Base-by-base conservation (phyloP, 2,113 vertebrate species). In the Oncorhynchus masou region DNA sequence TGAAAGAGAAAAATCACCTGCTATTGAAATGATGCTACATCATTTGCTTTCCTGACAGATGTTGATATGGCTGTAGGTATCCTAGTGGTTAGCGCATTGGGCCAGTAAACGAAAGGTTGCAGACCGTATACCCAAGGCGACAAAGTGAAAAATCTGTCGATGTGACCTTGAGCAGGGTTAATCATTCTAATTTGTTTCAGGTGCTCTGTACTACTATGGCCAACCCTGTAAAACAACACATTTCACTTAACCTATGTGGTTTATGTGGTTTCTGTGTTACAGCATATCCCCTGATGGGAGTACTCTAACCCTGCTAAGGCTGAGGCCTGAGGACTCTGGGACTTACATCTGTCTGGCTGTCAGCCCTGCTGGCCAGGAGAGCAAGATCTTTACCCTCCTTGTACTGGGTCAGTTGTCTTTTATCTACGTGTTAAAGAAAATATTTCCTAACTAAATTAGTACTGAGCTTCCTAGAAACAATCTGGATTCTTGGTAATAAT, bases 341-440 rank as follows among this genome's bases (percentile, higher is more conserved):
- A 94, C 91, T 0, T 99, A 97, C 89, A 95, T 91, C 6, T 99
- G 97, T 68, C 75, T 95, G 88, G 96, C 96, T 13, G 86, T 68
- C 45, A 99, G 91, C 82, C 48, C 84, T 0, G 94, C 86, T 0
- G 96, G 97, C 0, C 95, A 96, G 81, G 96, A 98, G 0, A 85
- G 90, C 59, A 90, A 86, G 85, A 89, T 95, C 73, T 95, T 94
- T 91, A 90, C 88, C 0, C 82, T 98, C 72, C 92, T 83, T 0
- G 94, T 97, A 27, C 87, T 96, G 54, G 94, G 97, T 97, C 73
- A 92, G 95, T 57, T 68, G 12, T 54, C 8, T 20, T 11, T 5
- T 27, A 34, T 6, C 19, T 62, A 25, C 68, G 4, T 19, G 54
- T 20, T 57, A 20, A 57, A 8, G n/a, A 62, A 24, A 24, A n/a